A percentile compares a stretch with the other conserved stretches of the same genome.
Conservation (phyloP, 2,113 vertebrate genomes). For the Eurypyga helias region DNA sequence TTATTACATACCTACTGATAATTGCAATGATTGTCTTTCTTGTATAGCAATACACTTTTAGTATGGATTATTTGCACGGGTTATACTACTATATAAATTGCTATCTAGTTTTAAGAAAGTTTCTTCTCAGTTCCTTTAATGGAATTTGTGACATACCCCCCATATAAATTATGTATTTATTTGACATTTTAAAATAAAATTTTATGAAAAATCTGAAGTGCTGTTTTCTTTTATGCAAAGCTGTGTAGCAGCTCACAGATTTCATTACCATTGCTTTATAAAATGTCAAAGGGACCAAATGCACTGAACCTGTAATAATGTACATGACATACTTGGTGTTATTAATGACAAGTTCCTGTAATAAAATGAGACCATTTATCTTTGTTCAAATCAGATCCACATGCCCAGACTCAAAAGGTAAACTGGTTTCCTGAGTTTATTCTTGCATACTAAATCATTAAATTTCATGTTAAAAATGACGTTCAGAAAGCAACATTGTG, state of each 20-base stretch:
- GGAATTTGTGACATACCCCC: neutral
- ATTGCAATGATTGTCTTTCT: neutral
- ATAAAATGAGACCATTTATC: constrained; percentile 34
- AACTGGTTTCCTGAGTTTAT: neutral
- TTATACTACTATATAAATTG: neutral
- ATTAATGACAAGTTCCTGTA: constrained; percentile 25
- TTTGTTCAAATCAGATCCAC: neutral
- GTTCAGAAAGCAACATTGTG: neutral
- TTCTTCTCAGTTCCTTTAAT: neutral
- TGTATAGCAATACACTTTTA: neutral
- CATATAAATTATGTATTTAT: neutral
- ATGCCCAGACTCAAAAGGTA: neutral
- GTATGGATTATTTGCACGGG: neutral
- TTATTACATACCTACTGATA: neutral
- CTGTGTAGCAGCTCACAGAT: neutral
- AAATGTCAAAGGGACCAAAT: constrained; percentile 26
- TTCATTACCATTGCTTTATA: constrained; percentile 6
- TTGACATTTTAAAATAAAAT: neutral
- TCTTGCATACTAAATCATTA: neutral
- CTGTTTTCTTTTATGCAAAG: neutral
- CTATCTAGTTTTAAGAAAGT: neutral
- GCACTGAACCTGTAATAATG: neutral
- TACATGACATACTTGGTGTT: neutral
- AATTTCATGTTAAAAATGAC: neutral
- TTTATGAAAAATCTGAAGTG: neutral